Evolutionary conservation across 1,140 invertebrate species (phyloP).

Genomic region (Scylla paramamosain): DNA sequence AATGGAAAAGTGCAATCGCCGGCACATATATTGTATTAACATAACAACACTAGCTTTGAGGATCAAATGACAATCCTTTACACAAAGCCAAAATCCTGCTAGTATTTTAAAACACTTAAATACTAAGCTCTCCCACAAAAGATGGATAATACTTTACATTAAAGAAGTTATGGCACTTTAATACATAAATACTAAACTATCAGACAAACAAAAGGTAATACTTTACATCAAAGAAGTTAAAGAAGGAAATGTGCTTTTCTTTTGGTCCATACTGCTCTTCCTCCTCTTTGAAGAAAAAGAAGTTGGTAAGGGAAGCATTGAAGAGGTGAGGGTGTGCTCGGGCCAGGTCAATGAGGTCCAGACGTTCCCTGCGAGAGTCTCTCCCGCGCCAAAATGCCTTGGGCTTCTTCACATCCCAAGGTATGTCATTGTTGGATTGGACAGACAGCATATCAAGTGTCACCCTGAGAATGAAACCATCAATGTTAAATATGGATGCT

Average conservation of each 20-base stretch:
- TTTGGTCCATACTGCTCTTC: constrained; percentile 92
- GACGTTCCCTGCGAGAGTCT: constrained; percentile 91
- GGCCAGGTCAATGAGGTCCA: constrained; percentile 91
- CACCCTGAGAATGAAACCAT: constrained; percentile 84
- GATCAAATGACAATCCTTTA: too few relatives aligned
- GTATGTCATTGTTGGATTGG: constrained; percentile 87
- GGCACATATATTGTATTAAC: too few relatives aligned
- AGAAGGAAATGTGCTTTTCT: constrained; percentile 92
- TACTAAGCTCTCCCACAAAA: too few relatives aligned
- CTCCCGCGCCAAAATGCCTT: constrained; percentile 95
- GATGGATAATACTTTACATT: too few relatives aligned
- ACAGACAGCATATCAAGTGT: constrained; percentile 94
- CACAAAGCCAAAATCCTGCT: too few relatives aligned
- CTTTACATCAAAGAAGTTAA: constrained; percentile 96
- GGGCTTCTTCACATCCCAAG: constrained; percentile 88
- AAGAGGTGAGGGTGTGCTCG: constrained; percentile 89
- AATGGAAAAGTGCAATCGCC: too few relatives aligned
- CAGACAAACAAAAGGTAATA: neutral
- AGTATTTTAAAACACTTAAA: too few relatives aligned
- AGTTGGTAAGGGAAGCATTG: constrained; percentile 96
- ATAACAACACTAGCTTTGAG: too few relatives aligned
- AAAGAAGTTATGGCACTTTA: too few relatives aligned
- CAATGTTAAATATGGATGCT: constrained; percentile 56
- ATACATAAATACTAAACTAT: too few relatives aligned
- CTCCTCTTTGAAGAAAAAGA: constrained; percentile 96